phyloP scores from a whole-genome alignment of 2,888 invertebrate species.

The Calameuta idolon region DNA sequence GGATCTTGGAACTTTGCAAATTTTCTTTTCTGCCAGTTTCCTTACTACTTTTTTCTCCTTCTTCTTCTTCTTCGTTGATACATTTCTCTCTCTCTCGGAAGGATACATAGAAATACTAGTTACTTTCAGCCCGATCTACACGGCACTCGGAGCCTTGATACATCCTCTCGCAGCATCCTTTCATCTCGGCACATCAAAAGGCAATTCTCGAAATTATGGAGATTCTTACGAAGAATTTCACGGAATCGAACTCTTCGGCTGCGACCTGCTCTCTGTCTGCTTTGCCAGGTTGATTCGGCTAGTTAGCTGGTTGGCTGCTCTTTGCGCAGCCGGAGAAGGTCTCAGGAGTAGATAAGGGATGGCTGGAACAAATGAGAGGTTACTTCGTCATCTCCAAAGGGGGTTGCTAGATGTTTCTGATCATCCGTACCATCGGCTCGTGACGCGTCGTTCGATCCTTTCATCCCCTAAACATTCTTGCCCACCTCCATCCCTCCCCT shows the following conservation, averaged over 20 bases:
- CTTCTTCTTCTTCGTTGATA: background rate
- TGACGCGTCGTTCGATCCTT: background rate
- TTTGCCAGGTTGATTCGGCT: background rate
- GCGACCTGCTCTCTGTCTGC: conserved; percentile 15
- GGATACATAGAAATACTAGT: background rate
- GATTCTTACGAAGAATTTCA: conserved; percentile 57
- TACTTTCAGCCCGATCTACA: background rate
- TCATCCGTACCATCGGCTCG: conserved; percentile 5
- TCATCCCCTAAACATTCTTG: background rate
- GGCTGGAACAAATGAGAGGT: conserved; percentile 50
- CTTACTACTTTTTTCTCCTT: background rate
- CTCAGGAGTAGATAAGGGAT: conserved; percentile 18
- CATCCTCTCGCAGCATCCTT: conserved; percentile 41
- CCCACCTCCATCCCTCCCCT: background rate
- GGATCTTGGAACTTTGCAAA: background rate
- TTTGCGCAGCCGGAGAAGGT: conserved; percentile 5
- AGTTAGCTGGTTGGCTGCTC: background rate
- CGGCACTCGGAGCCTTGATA: background rate
- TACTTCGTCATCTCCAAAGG: background rate
- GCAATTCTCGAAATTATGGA: conserved; percentile 65
- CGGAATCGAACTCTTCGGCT: conserved; percentile 44
- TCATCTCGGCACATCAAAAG: conserved; percentile 64
- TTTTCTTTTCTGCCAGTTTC: background rate
- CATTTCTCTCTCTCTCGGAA: background rate
- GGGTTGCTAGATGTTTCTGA: background rate